Evolutionary conservation across 2,113 vertebrate species (phyloP), one percentile per base, ranked within the genome.

Genomic region (Pomatorhinus ruficollis): DNA sequence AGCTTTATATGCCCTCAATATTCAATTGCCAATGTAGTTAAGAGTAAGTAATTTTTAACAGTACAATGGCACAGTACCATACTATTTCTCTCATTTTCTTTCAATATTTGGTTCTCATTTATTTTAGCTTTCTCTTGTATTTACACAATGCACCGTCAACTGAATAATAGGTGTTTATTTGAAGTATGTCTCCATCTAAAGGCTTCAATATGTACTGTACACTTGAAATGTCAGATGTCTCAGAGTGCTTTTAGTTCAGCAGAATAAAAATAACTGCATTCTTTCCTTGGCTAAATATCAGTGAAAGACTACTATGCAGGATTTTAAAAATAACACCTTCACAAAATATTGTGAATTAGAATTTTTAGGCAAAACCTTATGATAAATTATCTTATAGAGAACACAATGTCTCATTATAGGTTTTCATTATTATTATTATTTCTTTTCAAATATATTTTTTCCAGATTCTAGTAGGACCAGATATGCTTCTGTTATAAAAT

Each of bases 171-270:
- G n/a, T 83, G 82, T 98, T 98, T 98, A 90, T 98, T 98, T 99
- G 99, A 98, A 97, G 98, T 99, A 98, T 99, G 98, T 99, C 98
- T 99, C 99, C 99, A 99, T 98, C 99, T 99, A 99, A 99, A 99
- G 99, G 99, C 83, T 94, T 93, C 56, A 57, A 12, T 45, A 65
- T 90, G 96, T 94, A 98, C 56, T 97, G 89, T 96, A 65, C 61
- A 65, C 63, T 70, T 69, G 59, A 61, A 93, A 90, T 72, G 59
- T 37, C 65, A 88, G 35, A 91, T 56, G 20, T 65, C 33, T 91
- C 50, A 84, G 42, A 69, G 96, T 15, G 52, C 8, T 94, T 95
- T 47, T 81, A 87, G 82, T 72, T 77, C n/a, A 44, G 44, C 18
- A 57, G 63, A 95, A 42, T 1, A 21, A 78, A 39, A 76, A 45